phyloP scores from a whole-genome alignment of 2,888 invertebrate genomes.

The Tipula helvola region DNA sequence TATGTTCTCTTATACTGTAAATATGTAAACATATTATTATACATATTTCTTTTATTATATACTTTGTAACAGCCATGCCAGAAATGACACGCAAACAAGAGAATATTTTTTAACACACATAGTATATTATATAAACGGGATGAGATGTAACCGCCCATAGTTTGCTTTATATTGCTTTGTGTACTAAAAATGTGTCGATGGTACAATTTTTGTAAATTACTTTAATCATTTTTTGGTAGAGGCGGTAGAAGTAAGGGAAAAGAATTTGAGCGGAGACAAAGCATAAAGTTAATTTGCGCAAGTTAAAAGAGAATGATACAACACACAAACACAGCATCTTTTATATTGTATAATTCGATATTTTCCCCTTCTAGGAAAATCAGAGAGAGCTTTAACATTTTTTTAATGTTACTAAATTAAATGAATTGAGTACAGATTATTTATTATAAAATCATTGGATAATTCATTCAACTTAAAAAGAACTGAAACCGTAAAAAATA shows the following conservation, averaged over 20 bases:
- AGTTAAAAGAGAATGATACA: background rate
- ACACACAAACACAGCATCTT: no score
- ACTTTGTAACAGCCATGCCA: background rate
- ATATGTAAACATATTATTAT: background rate
- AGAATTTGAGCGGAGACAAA: background rate
- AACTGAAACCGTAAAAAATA: no score
- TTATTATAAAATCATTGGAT: no score
- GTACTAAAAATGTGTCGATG: background rate
- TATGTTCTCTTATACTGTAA: background rate
- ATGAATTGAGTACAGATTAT: no score
- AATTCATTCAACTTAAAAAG: no score
- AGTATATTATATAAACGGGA: background rate
- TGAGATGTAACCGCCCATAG: background rate
- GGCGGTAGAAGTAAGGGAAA: background rate
- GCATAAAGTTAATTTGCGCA: background rate
- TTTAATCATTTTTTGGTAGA: background rate
- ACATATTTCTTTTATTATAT: background rate
- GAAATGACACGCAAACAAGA: background rate
- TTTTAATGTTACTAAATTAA: no score
- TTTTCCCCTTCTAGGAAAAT: background rate
- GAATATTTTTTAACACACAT: background rate
- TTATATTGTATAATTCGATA: no score
- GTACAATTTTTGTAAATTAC: background rate
- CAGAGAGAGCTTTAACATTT: no score
- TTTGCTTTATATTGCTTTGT: background rate